These are phyloP conservation scores for Apis cerana DNA, from an alignment of 1,140 invertebrate genomes.

Conservation along the genomic window DNA sequence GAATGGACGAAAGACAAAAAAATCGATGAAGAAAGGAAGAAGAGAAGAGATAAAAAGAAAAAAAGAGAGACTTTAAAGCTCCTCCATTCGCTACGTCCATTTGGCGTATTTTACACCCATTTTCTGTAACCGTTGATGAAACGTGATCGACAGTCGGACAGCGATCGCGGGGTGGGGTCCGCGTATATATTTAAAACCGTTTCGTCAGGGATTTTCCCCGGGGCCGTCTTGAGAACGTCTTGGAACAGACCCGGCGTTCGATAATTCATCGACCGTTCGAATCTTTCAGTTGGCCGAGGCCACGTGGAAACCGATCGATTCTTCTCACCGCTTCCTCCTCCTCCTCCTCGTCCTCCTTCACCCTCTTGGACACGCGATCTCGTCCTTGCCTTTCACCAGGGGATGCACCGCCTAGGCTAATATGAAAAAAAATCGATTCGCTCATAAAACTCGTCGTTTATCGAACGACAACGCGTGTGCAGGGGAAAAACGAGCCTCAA, in stretches of 20 bases:
- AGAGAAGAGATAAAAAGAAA: too few species aligned
- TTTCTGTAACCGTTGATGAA: conserved; percentile 52
- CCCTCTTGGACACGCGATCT: conserved; percentile 4
- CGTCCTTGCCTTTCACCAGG: neutral
- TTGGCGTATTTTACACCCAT: conserved; percentile 36
- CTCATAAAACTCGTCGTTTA: conserved; percentile 41
- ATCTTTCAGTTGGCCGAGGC: neutral
- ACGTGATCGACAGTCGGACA: conserved; percentile 61
- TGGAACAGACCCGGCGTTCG: conserved; percentile 55
- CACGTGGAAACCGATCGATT: conserved; percentile 7
- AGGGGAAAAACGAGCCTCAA: conserved; percentile 20
- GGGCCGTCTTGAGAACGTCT: conserved; percentile 54
- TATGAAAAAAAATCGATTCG: conserved; percentile 32
- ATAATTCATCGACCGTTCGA: conserved; percentile 52
- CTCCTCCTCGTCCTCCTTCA: too few species aligned
- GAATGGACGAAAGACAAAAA: too few species aligned
- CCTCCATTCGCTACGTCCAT: too few species aligned
- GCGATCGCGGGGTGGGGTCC: conserved; percentile 46
- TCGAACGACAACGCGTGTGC: conserved; percentile 5
- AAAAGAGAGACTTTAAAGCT: too few species aligned
- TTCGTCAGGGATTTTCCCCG: conserved; percentile 66
- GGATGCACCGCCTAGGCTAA: conserved; percentile 25
- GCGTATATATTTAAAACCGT: conserved; percentile 66
- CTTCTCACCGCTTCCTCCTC: neutral
- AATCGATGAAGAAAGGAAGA: too few species aligned